Percentiles rank a stretch among this genome's conserved stretches.
Conservation (phyloP, 2,888 invertebrate species). For the Acronicta psi region DNA sequence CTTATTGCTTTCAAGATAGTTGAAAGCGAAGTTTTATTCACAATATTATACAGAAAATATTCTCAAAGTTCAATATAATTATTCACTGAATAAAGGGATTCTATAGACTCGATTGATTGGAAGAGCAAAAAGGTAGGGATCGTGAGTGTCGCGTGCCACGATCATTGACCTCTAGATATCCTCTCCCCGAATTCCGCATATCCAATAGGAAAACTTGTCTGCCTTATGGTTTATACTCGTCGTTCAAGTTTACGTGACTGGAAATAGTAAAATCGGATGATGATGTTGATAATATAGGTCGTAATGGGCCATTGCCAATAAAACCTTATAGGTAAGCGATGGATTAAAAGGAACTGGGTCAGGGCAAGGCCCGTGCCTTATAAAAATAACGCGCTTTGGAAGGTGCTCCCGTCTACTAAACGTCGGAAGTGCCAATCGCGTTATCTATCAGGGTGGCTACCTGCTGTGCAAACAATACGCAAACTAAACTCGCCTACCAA, state of each 20-base stretch:
- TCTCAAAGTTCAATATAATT: constrained; percentile 39
- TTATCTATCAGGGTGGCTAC: constrained; percentile 68
- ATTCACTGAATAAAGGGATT: constrained; percentile 40
- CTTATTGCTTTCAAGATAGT: constrained; percentile 43
- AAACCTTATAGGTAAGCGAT: constrained; percentile 89
- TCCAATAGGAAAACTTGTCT: constrained; percentile 63
- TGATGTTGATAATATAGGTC: constrained; percentile 89
- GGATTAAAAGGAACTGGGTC: constrained; percentile 88
- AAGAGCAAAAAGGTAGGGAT: constrained; percentile 54
- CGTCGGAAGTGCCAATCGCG: constrained; percentile 69
- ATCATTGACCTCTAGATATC: constrained; percentile 57
- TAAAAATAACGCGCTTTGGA: constrained; percentile 80
- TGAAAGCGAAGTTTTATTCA: constrained; percentile 32
- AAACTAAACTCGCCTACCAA: constrained; percentile 53
- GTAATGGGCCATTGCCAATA: constrained; percentile 88
- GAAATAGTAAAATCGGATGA: constrained; percentile 89
- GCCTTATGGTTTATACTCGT: constrained; percentile 84
- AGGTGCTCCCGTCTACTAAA: constrained; percentile 68
- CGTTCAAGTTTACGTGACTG: constrained; percentile 88
- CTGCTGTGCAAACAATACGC: constrained; percentile 62
- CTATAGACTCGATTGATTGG: constrained; percentile 51
- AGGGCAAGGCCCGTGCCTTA: constrained; percentile 83
- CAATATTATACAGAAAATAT: constrained; percentile 14
- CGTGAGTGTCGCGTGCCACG: constrained; percentile 55
- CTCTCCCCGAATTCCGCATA: constrained; percentile 63